These are phyloP conservation scores for Calephelis nemesis DNA, from an alignment of 1,140 invertebrate species.

Conservation along the genomic window DNA sequence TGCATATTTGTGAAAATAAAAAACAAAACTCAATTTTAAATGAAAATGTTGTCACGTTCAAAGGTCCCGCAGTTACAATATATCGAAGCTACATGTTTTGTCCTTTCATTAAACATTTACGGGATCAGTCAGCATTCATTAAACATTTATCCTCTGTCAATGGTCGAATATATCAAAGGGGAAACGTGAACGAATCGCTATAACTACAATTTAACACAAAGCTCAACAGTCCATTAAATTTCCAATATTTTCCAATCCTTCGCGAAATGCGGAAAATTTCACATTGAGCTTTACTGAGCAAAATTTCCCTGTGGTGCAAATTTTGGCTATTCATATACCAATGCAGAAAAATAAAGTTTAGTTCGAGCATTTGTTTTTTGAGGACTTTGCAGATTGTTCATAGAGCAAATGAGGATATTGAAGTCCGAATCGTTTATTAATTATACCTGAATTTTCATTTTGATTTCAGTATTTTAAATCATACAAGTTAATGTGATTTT, in stretches of 20 bases:
- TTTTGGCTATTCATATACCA: constrained; percentile 6
- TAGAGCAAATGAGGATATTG: constrained; percentile 8
- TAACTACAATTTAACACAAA: constrained; percentile 33
- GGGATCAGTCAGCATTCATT: constrained; percentile 15
- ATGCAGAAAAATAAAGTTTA: constrained; percentile 12
- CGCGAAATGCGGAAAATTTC: constrained; percentile 22
- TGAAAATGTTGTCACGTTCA: not conserved
- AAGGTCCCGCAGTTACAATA: not conserved
- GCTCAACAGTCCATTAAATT: constrained; percentile 35
- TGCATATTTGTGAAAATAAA: not conserved
- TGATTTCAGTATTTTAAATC: not conserved
- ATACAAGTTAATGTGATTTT: no score
- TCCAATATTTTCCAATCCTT: constrained; percentile 30
- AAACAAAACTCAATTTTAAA: not conserved
- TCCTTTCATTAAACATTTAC: constrained; percentile 14
- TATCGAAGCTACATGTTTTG: constrained; percentile 10
- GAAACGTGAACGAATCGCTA: constrained; percentile 26
- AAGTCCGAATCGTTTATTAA: not conserved
- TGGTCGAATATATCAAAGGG: constrained; percentile 15
- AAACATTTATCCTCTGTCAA: constrained; percentile 16
- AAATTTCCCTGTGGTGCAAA: constrained; percentile 14
- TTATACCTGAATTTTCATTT: not conserved
- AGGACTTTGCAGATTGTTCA: constrained; percentile 14
- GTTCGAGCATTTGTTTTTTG: constrained; percentile 2
- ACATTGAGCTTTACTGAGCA: constrained; percentile 4